Base-by-base conservation (phyloP, 2,888 invertebrate species). In the Aromia moschata region DNA sequence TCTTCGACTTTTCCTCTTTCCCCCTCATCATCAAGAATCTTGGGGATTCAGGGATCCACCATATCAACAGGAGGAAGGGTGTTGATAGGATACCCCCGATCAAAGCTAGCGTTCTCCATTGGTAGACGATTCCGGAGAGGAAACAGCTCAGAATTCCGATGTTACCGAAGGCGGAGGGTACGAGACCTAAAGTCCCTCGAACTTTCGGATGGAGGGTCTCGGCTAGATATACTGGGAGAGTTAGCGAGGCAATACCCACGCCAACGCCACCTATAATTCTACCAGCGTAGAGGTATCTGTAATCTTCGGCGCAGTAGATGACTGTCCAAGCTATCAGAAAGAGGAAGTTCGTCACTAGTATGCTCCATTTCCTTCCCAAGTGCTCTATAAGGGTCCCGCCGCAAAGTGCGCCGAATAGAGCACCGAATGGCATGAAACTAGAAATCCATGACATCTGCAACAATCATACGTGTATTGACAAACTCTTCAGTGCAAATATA, bases 171-270 rank as follows among this genome's bases (percentile, higher is more conserved):
- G 92, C 92, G 14, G 94, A 94, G 0, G 94, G 94, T 63, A 94
- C 77, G 41, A 95, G 82, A 33, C 96, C 97, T 20, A 97, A 83
- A 10, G 92, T 89, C 5, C 97, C 97, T 59, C 98, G 85, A 10
- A 95, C 91, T 83, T 95, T 93, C 1, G 95, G 92, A 76, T 96
- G 94, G 25, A 96, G 86, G 0, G 94, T 93, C 82, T 98, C 97
- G 30, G 95, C 95, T 47, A 98, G 86, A 77, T 97, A 98, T 1
- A 97, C 94, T 0, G 97, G 96, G 68, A 93, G 85, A 14, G 92
- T 89, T 1, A 97, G 85, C 0, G 94, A 94, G 1, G 92, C 90
- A 55, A 96, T 84, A 36, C 96, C 94, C 11, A 94, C 92, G 77
- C 94, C 93, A 70, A 94, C 87, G 14, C 98, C 98, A 58, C 92